A percentile compares a stretch with the other conserved stretches of the same genome.
These are phyloP conservation scores for Rhyacophila brunnea DNA, from an alignment of 1,140 invertebrate species.

Conservation along the genomic window DNA sequence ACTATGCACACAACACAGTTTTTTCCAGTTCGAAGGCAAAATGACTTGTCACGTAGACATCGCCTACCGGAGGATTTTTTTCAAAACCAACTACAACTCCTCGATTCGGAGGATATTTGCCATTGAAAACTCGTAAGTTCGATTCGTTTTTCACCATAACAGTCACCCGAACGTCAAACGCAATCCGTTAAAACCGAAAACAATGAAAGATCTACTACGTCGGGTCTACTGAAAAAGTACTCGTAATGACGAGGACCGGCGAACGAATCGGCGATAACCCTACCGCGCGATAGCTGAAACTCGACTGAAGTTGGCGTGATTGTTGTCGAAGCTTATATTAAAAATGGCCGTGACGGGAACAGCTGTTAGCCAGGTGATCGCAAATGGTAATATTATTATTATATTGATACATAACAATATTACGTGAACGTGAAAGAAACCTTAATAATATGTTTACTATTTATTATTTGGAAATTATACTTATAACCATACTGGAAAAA, in stretches of 20 bases:
- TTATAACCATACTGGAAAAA: too few relatives aligned
- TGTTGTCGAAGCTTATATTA: background rate
- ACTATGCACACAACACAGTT: background rate
- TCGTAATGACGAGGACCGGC: background rate
- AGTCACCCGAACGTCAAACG: slow-evolving; percentile 1
- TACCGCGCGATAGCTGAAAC: background rate
- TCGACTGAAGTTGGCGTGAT: slow-evolving; percentile 3
- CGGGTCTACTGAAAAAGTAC: background rate
- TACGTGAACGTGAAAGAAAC: background rate
- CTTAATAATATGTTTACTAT: background rate
- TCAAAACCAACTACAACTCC: background rate
- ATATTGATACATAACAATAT: background rate
- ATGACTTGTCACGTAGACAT: background rate
- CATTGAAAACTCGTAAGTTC: background rate
- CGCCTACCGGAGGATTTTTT: background rate
- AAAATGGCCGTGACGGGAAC: background rate
- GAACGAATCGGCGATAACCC: background rate
- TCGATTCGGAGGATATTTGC: background rate
- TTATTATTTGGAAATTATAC: background rate
- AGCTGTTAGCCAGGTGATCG: slow-evolving; percentile 6
- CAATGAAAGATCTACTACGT: background rate
- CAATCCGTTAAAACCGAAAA: background rate
- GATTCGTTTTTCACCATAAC: background rate
- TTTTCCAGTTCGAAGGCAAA: background rate
- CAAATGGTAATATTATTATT: background rate